Evolutionary conservation across 2,113 vertebrate genomes (phyloP).

Genomic region (Anhinga rufa): DNA sequence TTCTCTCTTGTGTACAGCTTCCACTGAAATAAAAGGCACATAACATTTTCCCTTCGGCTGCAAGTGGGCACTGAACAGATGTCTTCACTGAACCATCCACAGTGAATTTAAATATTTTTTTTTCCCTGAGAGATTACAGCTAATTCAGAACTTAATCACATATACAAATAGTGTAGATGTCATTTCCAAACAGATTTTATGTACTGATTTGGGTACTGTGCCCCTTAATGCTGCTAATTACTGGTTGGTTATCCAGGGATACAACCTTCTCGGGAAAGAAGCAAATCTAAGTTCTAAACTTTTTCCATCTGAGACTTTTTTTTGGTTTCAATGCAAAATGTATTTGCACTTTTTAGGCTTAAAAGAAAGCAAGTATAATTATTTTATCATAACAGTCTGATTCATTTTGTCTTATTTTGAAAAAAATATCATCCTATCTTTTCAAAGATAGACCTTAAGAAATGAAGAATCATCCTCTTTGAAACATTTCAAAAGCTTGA

Average conservation of each 20-base stretch:
- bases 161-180: background rate
- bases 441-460: background rate
- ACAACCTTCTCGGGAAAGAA: background rate
- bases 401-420: background rate
- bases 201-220: background rate
- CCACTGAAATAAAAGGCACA: background rate
- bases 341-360: background rate
- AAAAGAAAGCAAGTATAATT: background rate
- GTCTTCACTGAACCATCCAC: constrained; percentile 17
- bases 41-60: background rate
- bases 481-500: background rate
- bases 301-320: background rate
- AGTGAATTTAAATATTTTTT: background rate
- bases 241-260: background rate
- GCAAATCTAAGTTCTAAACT: background rate
- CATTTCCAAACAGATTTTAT: background rate
- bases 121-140: background rate
- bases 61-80: constrained; percentile 19
- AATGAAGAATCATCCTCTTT: background rate
- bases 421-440: background rate
- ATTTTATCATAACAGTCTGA: background rate
- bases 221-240: background rate
- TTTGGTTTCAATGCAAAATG: background rate
- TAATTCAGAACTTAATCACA: constrained; percentile 14
- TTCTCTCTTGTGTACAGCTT: background rate